Evolutionary conservation across 2,888 invertebrate species (phyloP).

Genomic region (Acrobasis consociella): DNA sequence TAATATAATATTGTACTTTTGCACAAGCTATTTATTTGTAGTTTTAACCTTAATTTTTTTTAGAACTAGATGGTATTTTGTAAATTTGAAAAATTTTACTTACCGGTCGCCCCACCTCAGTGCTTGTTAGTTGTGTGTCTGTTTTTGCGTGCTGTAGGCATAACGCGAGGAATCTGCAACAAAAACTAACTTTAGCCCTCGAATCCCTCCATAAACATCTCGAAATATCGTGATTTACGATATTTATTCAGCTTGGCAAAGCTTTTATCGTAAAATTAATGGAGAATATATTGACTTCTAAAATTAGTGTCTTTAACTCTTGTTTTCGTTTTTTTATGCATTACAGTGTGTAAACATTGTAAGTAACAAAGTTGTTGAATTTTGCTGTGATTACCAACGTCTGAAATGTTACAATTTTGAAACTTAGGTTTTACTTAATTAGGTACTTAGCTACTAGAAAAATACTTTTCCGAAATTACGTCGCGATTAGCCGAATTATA

Average conservation of each 20-base stretch:
- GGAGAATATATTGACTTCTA: constrained; percentile 10
- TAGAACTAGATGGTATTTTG: not conserved
- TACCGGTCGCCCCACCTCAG: constrained; percentile 64
- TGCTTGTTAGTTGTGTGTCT: constrained; percentile 59
- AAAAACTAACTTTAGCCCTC: constrained; percentile 34
- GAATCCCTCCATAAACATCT: constrained; percentile 27
- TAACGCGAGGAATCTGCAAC: constrained; percentile 66
- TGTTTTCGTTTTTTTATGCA: not conserved
- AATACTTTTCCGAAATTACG: too few species aligned
- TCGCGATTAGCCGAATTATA: too few species aligned
- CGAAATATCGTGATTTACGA: constrained; percentile 36
- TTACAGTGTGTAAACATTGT: too few species aligned
- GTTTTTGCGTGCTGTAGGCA: constrained; percentile 53
- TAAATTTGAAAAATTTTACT: constrained; percentile 35
- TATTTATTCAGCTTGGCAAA: constrained; percentile 37
- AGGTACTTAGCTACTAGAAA: too few species aligned
- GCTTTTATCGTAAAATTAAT: constrained; percentile 31
- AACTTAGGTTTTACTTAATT: too few species aligned
- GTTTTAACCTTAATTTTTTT: too few species aligned
- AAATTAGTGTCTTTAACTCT: not conserved
- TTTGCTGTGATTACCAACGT: too few species aligned
- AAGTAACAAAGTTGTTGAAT: too few species aligned
- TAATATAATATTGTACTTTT: too few species aligned
- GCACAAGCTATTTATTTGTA: too few species aligned
- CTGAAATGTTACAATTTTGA: too few species aligned